Percentiles rank a stretch among this genome's conserved stretches.
These are phyloP conservation scores for Formicarius rufipectus DNA, from an alignment of 2,113 vertebrate genomes.

Conservation along the genomic window DNA sequence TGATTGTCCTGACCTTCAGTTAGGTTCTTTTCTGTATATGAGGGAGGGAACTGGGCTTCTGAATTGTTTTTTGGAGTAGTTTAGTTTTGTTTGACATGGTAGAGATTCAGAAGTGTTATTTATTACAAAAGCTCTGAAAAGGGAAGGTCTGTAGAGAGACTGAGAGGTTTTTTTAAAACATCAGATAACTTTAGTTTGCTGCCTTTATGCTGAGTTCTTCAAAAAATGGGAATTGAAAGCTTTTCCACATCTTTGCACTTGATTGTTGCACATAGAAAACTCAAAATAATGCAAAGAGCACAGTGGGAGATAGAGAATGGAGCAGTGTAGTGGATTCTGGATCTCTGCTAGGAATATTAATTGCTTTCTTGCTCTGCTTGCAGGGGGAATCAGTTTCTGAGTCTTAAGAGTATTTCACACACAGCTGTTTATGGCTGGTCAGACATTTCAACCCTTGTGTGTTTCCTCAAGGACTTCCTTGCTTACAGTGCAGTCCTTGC, in stretches of 20 bases:
- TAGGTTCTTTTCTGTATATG: neutral
- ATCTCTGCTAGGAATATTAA: neutral
- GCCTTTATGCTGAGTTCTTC: neutral
- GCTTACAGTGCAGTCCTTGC: neutral
- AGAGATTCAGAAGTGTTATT: neutral
- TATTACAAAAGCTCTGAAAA: neutral
- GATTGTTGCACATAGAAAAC: neutral
- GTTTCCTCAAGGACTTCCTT: neutral
- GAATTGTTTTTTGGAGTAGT: neutral
- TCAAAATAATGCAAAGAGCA: neutral
- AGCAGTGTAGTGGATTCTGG: neutral
- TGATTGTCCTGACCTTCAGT: neutral
- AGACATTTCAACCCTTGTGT: neutral
- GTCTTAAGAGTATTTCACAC: neutral
- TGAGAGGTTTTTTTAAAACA: neutral
- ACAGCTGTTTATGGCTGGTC: neutral
- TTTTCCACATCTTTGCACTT: neutral
- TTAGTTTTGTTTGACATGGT: neutral
- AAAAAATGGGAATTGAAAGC: neutral
- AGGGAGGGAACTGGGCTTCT: neutral
- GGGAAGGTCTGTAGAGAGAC: neutral
- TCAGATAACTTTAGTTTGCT: neutral
- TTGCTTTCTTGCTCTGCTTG: neutral
- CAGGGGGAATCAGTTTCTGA: neutral
- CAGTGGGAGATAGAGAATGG: neutral